Evolutionary conservation across 1,140 invertebrate species (phyloP).

Genomic region (Cheumatopsyche charites): DNA sequence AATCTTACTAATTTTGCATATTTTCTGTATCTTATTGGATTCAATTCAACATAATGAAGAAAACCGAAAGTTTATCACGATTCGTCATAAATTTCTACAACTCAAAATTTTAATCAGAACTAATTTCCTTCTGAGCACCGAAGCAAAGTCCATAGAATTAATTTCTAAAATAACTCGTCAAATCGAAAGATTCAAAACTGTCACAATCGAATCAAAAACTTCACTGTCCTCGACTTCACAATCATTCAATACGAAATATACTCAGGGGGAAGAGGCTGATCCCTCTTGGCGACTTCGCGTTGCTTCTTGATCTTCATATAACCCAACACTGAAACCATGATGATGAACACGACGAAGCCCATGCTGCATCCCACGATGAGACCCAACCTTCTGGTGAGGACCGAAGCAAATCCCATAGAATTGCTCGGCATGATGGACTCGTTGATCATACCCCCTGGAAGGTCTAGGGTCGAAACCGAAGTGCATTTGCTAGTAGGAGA

Average conservation of each 20-base stretch:
- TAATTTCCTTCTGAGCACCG: no score
- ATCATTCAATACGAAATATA: slow-evolving; percentile 60
- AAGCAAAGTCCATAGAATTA: no score
- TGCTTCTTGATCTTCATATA: slow-evolving; percentile 87
- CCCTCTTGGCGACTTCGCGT: slow-evolving; percentile 72
- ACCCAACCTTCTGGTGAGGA: slow-evolving; percentile 78
- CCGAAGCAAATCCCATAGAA: slow-evolving; percentile 67
- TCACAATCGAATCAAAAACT: no score
- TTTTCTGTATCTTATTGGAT: no score
- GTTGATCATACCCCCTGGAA: slow-evolving; percentile 68
- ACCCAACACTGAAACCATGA: slow-evolving; percentile 80
- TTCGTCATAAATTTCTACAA: no score
- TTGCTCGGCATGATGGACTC: slow-evolving; percentile 70
- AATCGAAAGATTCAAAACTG: no score
- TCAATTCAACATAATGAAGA: no score
- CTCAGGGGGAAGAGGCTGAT: slow-evolving; percentile 67
- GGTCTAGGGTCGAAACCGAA: slow-evolving; percentile 76
- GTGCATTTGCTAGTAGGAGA: slow-evolving; percentile 77
- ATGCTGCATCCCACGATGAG: slow-evolving; percentile 84
- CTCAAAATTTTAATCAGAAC: no score
- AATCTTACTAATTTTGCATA: no score
- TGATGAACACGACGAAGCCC: slow-evolving; percentile 83
- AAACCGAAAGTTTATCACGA: no score
- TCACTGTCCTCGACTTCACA: no score
- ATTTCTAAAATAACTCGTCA: no score